phyloP scores from a whole-genome alignment of 2,888 invertebrate species.

The Adineta ricciae region DNA sequence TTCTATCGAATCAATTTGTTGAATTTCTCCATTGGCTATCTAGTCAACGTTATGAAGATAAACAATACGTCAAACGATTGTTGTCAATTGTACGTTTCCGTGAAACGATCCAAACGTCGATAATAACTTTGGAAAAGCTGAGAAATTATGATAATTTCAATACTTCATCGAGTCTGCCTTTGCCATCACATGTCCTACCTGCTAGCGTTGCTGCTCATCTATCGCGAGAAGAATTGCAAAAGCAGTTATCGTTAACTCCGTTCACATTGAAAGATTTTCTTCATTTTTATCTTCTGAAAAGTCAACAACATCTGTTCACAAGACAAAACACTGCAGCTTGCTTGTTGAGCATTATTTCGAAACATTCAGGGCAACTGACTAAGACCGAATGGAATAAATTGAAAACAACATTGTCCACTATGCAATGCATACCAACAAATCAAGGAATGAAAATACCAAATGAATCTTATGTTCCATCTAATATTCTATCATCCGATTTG shows the following conservation, averaged over 20 bases:
- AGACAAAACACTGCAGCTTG: neutral
- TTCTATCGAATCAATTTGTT: neutral
- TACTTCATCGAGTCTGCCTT: neutral
- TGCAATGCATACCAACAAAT: neutral
- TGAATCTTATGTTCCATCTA: constrained; percentile 5
- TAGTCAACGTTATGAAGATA: neutral
- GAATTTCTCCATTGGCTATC: constrained; percentile 18
- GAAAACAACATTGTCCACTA: neutral
- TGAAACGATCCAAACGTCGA: neutral
- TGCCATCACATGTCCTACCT: neutral
- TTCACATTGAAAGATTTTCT: constrained; percentile 10
- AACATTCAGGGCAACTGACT: neutral
- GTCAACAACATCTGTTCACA: neutral
- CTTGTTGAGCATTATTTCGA: neutral
- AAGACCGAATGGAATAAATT: constrained; percentile 11
- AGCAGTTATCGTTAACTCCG: neutral
- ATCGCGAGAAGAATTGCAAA: constrained; percentile 3
- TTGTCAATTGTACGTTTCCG: neutral
- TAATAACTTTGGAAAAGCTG: neutral
- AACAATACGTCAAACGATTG: neutral
- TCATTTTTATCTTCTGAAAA: neutral
- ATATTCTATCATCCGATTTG: neutral
- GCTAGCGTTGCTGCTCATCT: neutral
- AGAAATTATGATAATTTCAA: constrained; percentile 10
- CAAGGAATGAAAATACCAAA: constrained; percentile 6